Conservation (phyloP, 2,797 vertebrate species). For the Clarias platycephalus region DNA sequence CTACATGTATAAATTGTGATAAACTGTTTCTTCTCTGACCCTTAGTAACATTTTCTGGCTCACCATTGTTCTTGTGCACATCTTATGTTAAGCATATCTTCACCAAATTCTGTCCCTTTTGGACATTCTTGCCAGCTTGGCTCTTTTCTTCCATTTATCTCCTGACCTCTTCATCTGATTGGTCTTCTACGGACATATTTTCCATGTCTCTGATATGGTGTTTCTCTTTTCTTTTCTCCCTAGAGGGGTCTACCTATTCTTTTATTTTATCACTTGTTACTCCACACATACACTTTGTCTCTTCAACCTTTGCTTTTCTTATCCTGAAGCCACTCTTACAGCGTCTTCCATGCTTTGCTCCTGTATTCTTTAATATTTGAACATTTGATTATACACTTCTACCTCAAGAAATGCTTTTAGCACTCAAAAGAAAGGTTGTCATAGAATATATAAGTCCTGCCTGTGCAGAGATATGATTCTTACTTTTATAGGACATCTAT, state of each 20-base stretch:
- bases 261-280: constrained; percentile 45
- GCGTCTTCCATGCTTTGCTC: constrained; percentile 20
- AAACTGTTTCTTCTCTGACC: constrained; percentile 65
- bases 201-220: constrained; percentile 35
- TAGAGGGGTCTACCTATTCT: constrained; percentile 49
- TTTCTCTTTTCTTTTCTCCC: constrained; percentile 32
- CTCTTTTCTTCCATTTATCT: constrained; percentile 49
- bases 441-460: neutral
- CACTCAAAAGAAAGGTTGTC: neutral
- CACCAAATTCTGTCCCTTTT: constrained; percentile 30
- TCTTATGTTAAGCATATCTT: constrained; percentile 49
- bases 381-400: constrained; percentile 15
- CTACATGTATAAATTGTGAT: constrained; percentile 50
- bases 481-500: neutral
- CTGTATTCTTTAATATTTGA: constrained; percentile 24
- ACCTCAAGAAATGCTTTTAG: neutral
- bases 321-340: constrained; percentile 53
- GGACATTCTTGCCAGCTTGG: constrained; percentile 46
- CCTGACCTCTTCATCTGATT: constrained; percentile 41
- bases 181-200: constrained; percentile 47
- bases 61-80: constrained; percentile 34
- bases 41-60: constrained; percentile 58
- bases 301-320: constrained; percentile 16
- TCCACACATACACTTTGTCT: neutral
- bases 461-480: neutral